Evolutionary conservation across 2,797 vertebrate genomes (phyloP).

Genomic region (Sebastiscus albofasciatus): DNA sequence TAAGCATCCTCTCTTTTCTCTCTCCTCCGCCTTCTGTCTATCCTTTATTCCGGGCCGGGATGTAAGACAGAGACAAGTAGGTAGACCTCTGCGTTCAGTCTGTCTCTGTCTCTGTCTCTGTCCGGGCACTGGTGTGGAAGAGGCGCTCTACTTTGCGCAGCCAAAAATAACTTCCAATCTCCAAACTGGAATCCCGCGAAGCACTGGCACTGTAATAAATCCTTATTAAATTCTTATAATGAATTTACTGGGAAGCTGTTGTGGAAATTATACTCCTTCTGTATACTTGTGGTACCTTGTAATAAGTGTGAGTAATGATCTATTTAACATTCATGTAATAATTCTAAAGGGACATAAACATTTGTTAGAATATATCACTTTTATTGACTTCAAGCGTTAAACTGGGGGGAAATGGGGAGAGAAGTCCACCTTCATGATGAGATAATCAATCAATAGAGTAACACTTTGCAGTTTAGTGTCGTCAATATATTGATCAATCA

Average conservation of each 20-base stretch:
- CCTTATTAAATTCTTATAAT: not conserved
- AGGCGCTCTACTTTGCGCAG: slow-evolving; percentile 66
- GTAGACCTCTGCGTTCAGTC: slow-evolving; percentile 31
- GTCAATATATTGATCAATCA: not conserved
- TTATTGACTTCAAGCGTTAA: not conserved
- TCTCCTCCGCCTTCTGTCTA: not conserved
- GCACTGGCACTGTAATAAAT: slow-evolving; percentile 14
- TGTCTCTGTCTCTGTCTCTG: slow-evolving; percentile 30
- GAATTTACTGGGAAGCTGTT: not conserved
- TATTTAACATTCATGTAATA: not conserved
- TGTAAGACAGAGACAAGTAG: slow-evolving; percentile 10
- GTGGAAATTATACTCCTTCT: not conserved
- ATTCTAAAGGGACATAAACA: not conserved
- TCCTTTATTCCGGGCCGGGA: slow-evolving; percentile 36
- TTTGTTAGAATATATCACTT: not conserved
- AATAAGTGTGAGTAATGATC: not conserved
- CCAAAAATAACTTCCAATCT: slow-evolving; percentile 76
- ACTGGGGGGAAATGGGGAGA: not conserved
- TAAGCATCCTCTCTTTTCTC: slow-evolving; percentile 18
- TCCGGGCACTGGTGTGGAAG: slow-evolving; percentile 55
- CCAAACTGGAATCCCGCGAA: slow-evolving; percentile 53
- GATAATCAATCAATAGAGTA: not conserved
- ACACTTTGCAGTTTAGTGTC: not conserved
- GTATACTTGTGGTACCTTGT: not conserved
- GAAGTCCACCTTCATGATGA: not conserved